These are phyloP conservation scores for Oxycera nigricornis DNA, from an alignment of 2,888 invertebrate species.

Conservation along the genomic window DNA sequence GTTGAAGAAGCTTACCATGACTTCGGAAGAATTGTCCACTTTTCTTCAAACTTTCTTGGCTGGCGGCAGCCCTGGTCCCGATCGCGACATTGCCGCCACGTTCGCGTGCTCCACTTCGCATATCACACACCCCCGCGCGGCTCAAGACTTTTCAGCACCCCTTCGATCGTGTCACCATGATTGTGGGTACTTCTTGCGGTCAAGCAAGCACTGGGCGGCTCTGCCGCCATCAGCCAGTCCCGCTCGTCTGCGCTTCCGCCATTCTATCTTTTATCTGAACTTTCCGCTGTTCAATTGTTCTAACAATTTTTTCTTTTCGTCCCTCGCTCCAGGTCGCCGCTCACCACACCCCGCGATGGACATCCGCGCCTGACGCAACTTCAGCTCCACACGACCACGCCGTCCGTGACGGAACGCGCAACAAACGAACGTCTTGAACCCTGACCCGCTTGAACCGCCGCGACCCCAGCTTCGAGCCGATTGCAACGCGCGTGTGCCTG, in stretches of 20 bases:
- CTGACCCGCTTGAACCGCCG: conserved; percentile 58
- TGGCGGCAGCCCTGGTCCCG: background rate
- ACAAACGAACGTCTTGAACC: conserved; percentile 56
- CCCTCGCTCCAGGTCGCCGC: background rate
- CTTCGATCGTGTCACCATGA: conserved; percentile 16
- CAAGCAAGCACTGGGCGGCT: no score
- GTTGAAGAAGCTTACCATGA: no score
- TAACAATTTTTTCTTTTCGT: background rate
- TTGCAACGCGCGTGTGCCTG: background rate
- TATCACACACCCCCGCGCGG: background rate
- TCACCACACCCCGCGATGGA: background rate
- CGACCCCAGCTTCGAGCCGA: conserved; percentile 6
- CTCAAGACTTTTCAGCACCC: background rate
- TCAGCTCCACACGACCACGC: background rate
- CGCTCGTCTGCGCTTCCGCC: background rate
- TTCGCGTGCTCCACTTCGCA: background rate
- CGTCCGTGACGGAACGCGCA: conserved; percentile 35
- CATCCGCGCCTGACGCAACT: background rate
- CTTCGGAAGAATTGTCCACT: no score
- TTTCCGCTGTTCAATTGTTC: background rate
- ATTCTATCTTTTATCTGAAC: background rate
- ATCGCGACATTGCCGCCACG: background rate
- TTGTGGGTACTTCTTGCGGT: conserved; percentile 32
- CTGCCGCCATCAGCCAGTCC: background rate
- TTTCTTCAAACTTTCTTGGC: no score